phyloP scores from a whole-genome alignment of 1,140 invertebrate genomes.

The Piezodorus guildinii region DNA sequence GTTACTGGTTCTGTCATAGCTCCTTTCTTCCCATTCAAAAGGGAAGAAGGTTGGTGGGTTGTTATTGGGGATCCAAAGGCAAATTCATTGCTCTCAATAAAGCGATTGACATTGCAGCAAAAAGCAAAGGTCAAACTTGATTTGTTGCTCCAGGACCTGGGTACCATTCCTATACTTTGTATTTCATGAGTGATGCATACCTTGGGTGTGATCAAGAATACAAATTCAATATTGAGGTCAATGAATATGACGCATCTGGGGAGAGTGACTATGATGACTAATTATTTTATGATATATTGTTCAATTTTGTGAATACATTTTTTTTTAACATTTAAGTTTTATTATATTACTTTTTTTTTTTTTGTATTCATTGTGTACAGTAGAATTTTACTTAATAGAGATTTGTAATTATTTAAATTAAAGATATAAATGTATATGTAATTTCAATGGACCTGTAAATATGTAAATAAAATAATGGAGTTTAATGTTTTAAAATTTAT shows the following conservation, averaged over 20 bases:
- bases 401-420: too few species aligned
- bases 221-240: slow-evolving; percentile 70
- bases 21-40: slow-evolving; percentile 93
- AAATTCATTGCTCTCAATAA: slow-evolving; percentile 93
- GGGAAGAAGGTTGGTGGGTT: slow-evolving; percentile 99
- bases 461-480: too few species aligned
- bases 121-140: slow-evolving; percentile 90
- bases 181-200: slow-evolving; percentile 99
- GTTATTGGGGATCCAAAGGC: slow-evolving; percentile 92
- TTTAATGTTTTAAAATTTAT: too few species aligned
- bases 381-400: too few species aligned
- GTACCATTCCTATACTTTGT: slow-evolving; percentile 83
- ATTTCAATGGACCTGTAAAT: too few species aligned
- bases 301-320: slow-evolving; percentile 4
- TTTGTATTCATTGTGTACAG: too few species aligned
- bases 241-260: slow-evolving; percentile 47
- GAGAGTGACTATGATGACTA: slow-evolving; percentile 16
- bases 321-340: too few species aligned
- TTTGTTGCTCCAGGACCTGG: slow-evolving; percentile 77
- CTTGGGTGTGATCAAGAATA: slow-evolving; percentile 97
- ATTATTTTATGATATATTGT: background rate
- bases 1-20: slow-evolving; percentile 93
- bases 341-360: too few species aligned
- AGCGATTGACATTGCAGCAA: slow-evolving; percentile 84
- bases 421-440: too few species aligned